Evolutionary conservation across 2,888 invertebrate species (phyloP).

Genomic region (Bombyx huttoni): DNA sequence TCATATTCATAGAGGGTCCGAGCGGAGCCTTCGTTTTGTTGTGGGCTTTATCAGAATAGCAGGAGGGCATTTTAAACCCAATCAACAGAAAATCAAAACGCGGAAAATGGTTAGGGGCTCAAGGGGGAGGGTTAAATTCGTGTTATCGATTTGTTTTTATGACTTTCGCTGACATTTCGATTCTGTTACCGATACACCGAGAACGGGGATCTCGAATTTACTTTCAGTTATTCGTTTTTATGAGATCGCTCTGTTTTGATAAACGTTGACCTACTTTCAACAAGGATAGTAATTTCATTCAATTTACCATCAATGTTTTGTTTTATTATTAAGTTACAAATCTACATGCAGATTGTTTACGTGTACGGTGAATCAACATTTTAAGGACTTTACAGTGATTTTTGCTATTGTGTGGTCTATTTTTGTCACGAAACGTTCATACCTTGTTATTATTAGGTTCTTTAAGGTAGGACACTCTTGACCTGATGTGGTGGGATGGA

Average conservation of each 20-base stretch:
- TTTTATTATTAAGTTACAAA: background rate
- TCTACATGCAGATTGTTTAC: too few relatives aligned
- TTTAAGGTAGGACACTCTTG: too few relatives aligned
- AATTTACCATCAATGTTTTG: background rate
- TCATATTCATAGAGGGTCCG: conserved; percentile 35
- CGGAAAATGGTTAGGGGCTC: conserved; percentile 63
- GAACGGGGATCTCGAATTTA: conserved; percentile 2
- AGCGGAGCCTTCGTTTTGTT: conserved; percentile 39
- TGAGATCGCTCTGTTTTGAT: background rate
- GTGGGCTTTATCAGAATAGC: conserved; percentile 53
- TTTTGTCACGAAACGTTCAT: too few relatives aligned
- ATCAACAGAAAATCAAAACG: conserved; percentile 69
- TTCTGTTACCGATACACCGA: conserved; percentile 25
- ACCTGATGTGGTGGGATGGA: too few relatives aligned
- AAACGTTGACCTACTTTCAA: background rate
- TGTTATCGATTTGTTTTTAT: conserved; percentile 67
- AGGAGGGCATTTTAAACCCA: conserved; percentile 64
- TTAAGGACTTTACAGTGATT: too few relatives aligned
- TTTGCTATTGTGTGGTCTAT: too few relatives aligned
- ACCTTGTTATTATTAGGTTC: too few relatives aligned
- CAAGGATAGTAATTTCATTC: background rate
- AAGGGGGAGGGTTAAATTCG: conserved; percentile 64
- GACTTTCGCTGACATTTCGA: conserved; percentile 55
- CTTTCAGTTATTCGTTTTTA: conserved; percentile 1
- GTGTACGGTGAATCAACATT: too few relatives aligned